Percentiles rank a stretch among this genome's conserved stretches.
These are phyloP conservation scores for Beroe forskalii DNA, from an alignment of 37 sponge, comb jelly and placozoan genomes.

Conservation along the genomic window DNA sequence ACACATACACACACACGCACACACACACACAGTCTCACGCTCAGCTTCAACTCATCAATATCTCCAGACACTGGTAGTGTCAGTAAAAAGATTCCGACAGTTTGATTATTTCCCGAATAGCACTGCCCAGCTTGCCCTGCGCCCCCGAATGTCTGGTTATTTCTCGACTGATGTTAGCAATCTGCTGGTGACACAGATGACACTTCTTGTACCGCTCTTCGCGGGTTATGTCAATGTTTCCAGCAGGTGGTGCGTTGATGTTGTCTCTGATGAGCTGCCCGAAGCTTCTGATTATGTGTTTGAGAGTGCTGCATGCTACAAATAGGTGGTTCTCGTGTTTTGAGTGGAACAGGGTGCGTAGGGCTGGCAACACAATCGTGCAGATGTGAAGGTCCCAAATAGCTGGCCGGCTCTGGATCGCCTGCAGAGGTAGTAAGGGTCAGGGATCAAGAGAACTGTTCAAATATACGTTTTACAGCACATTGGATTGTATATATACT, in stretches of 20 bases:
- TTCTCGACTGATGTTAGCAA: constrained; percentile 53
- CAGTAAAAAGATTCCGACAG: constrained; percentile 35
- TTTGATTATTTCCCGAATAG: constrained; percentile 50
- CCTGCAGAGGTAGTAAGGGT: constrained; percentile 33
- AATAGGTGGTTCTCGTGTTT: constrained; percentile 65
- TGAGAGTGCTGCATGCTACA: constrained; percentile 65
- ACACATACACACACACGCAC: too few species aligned
- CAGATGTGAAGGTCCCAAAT: constrained; percentile 63
- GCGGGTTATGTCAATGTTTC: constrained; percentile 78
- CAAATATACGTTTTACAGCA: too few species aligned
- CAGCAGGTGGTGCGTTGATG: constrained; percentile 67
- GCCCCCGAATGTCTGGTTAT: constrained; percentile 43
- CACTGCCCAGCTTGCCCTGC: constrained; percentile 63
- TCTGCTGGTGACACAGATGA: constrained; percentile 65
- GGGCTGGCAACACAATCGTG: constrained; percentile 45
- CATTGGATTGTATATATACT: too few species aligned
- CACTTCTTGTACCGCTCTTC: constrained; percentile 82
- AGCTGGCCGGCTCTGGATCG: constrained; percentile 2
- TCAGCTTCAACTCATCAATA: too few species aligned
- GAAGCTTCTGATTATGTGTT: constrained; percentile 86
- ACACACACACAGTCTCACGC: too few species aligned
- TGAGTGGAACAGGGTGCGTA: constrained; percentile 50
- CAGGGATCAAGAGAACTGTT: too few species aligned
- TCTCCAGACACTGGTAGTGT: too few species aligned
- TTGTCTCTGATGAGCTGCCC: constrained; percentile 81